Conservation (phyloP, 1,140 invertebrate genomes). For the Ditylenchus dipsaci region DNA sequence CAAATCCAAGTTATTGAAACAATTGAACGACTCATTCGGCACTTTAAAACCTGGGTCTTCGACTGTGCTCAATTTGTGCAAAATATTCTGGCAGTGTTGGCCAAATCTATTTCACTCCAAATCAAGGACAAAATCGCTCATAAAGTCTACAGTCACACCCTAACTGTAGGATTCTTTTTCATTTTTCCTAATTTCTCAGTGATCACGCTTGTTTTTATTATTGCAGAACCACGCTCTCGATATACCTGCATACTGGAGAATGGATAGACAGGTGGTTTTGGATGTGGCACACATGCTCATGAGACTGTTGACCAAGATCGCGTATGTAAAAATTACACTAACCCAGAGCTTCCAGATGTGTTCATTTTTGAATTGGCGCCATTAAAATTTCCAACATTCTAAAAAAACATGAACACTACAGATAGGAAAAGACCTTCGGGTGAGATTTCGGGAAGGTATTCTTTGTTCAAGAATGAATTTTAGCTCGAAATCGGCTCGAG, state of each 20-base stretch:
- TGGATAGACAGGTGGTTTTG: constrained; percentile 68
- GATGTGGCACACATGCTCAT: constrained; percentile 31
- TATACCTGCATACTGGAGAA: constrained; percentile 66
- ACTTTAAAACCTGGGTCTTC: constrained; percentile 22
- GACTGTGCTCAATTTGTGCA: constrained; percentile 46
- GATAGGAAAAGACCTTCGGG: no score
- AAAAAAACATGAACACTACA: no score
- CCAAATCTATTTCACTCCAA: constrained; percentile 71
- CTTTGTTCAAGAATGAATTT: no score
- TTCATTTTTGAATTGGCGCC: no score
- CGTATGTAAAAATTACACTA: no score
- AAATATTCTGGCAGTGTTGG: constrained; percentile 54
- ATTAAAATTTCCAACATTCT: no score
- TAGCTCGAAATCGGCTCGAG: no score
- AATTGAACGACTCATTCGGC: constrained; percentile 11
- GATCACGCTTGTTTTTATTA: background rate
- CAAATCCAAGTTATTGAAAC: constrained; percentile 1
- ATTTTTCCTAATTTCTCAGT: constrained; percentile 9
- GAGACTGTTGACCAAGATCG: constrained; percentile 1
- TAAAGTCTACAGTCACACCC: constrained; percentile 59
- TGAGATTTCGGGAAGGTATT: no score
- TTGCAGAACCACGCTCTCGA: constrained; percentile 20
- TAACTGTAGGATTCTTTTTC: constrained; percentile 7
- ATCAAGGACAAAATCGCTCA: constrained; percentile 73
- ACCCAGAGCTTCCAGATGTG: no score